Evolutionary conservation across 1,140 invertebrate species (phyloP), one percentile per base, ranked within the genome.

Genomic region (Cephus cinctus): DNA sequence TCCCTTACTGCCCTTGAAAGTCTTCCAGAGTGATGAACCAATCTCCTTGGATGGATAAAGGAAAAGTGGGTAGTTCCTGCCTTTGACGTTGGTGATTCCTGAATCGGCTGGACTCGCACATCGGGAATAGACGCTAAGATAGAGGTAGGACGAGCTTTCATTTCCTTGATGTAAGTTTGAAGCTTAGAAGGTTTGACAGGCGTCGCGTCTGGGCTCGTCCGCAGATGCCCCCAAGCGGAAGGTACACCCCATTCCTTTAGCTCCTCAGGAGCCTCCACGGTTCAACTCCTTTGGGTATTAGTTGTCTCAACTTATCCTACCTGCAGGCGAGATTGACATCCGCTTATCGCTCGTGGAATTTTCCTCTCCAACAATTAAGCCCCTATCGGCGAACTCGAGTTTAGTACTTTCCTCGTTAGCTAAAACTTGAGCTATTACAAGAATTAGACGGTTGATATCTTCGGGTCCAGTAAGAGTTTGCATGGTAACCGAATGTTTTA

Each of bases 161-260:
- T 73, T 74, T 69, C 53, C 56, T 61, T 67, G 62, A 69, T 66
- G 63, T 59, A 67, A 72, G 61, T 70, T 74, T 67, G 59, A 71
- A 63, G 59, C 50, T 65, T 59, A 48, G 38, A 30, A 59, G 57
- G 50, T 63, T 65, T 67, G 60, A 69, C 64, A 58, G 59, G 56
- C 54, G 56, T 49, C 56, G 44, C 47, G 46, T 53, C 48, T 61
- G 40, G 43, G 50, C 56, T 54, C 50, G 62, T 66, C 62, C 61
- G 59, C 49, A 36, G 39, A 59, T 54, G 52, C 36, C 43, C 52
- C 40, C 47, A 42, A 63, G 59, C 61, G 55, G 46, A 59, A 59
- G 56, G 47, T 32, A 43, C 43, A 47, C 56, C 47, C 51, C 41
- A 16, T 22, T 20, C 23, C 22, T 40, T 5, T 16, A 16, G 30